These are phyloP conservation scores for Neuroscelio doddi DNA, from an alignment of 2,888 invertebrate species.

Conservation along the genomic window DNA sequence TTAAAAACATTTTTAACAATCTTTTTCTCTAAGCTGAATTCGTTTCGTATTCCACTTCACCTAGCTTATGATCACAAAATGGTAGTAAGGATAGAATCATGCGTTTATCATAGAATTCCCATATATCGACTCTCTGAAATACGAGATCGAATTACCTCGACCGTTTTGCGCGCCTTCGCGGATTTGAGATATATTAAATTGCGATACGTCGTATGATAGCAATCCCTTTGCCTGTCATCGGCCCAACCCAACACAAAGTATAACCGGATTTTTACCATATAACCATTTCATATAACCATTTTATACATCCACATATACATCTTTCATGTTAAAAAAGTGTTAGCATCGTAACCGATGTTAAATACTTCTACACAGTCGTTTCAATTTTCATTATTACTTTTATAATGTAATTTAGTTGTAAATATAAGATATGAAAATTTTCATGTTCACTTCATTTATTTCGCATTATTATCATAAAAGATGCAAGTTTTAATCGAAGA, in stretches of 20 bases:
- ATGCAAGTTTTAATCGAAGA: constrained; percentile 18
- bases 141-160: constrained; percentile 25
- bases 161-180: constrained; percentile 23
- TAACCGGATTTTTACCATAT: constrained; percentile 10
- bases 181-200: constrained; percentile 37
- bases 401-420: too few species aligned
- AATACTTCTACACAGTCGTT: too few species aligned
- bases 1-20: constrained; percentile 7
- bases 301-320: too few species aligned
- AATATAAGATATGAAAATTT: too few species aligned
- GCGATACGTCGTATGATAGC: constrained; percentile 28
- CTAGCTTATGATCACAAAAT: constrained; percentile 29
- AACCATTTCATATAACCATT: too few species aligned
- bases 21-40: constrained; percentile 1
- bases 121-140: constrained; percentile 23
- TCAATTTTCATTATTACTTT: too few species aligned
- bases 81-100: constrained; percentile 19
- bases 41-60: constrained; percentile 23
- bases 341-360: too few species aligned
- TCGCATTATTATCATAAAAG: constrained; percentile 5
- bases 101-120: constrained; percentile 28
- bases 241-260: constrained; percentile 4
- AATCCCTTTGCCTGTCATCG: constrained; percentile 27
- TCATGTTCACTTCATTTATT: not conserved
- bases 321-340: too few species aligned